Evolutionary conservation across 2,888 invertebrate genomes (phyloP).

Genomic region (Acrobasis suavella): DNA sequence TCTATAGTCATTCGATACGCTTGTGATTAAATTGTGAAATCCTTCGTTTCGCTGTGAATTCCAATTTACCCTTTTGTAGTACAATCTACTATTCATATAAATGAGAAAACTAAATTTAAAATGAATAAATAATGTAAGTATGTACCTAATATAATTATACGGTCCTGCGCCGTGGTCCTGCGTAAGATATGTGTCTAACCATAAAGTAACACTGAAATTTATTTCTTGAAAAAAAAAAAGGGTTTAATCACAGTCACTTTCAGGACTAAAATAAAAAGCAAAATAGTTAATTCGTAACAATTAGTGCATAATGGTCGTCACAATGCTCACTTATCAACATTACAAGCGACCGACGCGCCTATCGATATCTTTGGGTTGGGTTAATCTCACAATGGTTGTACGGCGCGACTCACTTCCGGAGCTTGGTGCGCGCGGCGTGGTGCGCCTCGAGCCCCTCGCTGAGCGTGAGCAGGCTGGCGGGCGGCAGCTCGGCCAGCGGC

Average conservation of each 20-base stretch:
- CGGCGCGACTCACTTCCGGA: conserved; percentile 90
- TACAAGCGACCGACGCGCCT: conserved; percentile 8
- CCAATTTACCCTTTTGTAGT: no score
- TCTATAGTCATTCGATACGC: no score
- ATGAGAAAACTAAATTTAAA: no score
- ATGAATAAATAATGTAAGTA: no score
- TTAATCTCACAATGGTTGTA: conserved; percentile 51
- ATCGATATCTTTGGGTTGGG: conserved; percentile 60
- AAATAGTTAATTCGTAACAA: background rate
- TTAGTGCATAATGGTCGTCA: background rate
- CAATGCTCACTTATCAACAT: background rate
- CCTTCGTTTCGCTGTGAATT: no score
- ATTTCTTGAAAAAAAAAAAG: background rate
- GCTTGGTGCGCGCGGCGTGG: conserved; percentile 93
- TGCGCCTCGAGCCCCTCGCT: conserved; percentile 95
- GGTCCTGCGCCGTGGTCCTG: background rate
- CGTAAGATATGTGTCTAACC: background rate
- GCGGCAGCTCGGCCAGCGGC: conserved; percentile 86
- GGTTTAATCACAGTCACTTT: background rate
- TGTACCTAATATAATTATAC: no score
- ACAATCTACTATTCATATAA: no score
- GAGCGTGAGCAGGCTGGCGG: conserved; percentile 89
- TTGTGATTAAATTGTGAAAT: no score
- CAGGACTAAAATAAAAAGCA: background rate
- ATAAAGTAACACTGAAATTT: background rate